Conservation (phyloP, 2,888 invertebrate genomes). For the Sicus ferrugineus region DNA sequence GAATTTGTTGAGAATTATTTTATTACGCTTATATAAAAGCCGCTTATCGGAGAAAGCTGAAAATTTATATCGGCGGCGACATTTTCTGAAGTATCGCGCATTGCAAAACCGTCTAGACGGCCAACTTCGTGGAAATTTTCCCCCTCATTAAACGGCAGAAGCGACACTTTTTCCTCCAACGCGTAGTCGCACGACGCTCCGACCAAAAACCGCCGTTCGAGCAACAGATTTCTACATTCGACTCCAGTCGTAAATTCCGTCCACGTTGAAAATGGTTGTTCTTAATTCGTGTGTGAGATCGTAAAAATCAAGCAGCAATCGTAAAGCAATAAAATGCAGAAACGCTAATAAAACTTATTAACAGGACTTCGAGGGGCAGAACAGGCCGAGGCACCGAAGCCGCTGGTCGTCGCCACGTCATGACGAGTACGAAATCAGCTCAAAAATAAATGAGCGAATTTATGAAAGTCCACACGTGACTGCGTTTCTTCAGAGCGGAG, state of each 20-base stretch:
- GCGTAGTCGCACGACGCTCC: too few relatives aligned
- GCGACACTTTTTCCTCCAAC: too few relatives aligned
- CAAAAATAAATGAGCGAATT: not conserved
- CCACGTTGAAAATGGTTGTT: not conserved
- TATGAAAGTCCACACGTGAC: constrained; percentile 9
- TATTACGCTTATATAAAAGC: too few relatives aligned
- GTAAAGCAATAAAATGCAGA: not conserved
- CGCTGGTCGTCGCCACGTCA: constrained; percentile 44
- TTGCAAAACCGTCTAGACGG: too few relatives aligned
- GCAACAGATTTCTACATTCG: not conserved
- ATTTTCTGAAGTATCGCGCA: too few relatives aligned
- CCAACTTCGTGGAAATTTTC: too few relatives aligned
- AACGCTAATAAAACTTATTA: not conserved
- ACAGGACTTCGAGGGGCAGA: constrained; percentile 19
- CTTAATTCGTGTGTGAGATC: not conserved
- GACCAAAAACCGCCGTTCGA: not conserved
- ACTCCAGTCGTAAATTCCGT: not conserved
- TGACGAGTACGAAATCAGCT: constrained; percentile 25
- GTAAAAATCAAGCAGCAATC: constrained; percentile 3
- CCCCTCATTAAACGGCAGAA: too few relatives aligned
- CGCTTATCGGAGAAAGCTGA: too few relatives aligned
- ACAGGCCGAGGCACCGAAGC: not conserved
- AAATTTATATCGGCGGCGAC: too few relatives aligned
- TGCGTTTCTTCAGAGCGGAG: not conserved
- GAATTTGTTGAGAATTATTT: too few relatives aligned